Conservation (phyloP, 2,888 invertebrate species). For the Chironomus riparius region DNA sequence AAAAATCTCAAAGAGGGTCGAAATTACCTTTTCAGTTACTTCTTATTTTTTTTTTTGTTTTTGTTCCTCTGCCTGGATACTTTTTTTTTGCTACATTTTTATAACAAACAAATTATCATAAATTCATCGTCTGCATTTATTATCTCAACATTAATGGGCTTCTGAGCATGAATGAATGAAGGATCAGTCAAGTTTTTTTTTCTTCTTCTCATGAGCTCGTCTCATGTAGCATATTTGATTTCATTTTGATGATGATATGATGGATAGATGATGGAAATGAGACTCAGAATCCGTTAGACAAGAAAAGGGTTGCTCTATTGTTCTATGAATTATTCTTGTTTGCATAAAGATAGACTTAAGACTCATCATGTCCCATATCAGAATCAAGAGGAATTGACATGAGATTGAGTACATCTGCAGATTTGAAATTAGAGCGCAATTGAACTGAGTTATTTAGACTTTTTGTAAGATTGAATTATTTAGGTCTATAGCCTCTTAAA, state of each 20-base stretch:
- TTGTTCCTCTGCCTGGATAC: no score
- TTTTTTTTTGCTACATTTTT: constrained; percentile 15
- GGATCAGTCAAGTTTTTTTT: neutral
- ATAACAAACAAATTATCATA: constrained; percentile 27
- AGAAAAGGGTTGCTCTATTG: neutral
- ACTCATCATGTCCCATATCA: constrained; percentile 12
- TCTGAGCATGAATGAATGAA: neutral
- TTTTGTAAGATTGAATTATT: no score
- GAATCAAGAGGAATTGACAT: no score
- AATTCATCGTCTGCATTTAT: constrained; percentile 7
- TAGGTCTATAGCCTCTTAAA: no score
- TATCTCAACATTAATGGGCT: constrained; percentile 17
- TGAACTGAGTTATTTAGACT: no score
- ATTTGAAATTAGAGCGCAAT: no score
- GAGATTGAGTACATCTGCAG: no score
- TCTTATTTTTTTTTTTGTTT: neutral
- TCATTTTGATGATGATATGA: constrained; percentile 24
- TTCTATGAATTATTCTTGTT: neutral
- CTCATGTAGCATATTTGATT: constrained; percentile 15
- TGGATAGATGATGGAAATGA: constrained; percentile 9
- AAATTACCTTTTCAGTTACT: constrained; percentile 16
- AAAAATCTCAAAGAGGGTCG: neutral
- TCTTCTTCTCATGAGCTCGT: no score
- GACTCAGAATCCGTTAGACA: constrained; percentile 12
- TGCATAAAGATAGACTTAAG: constrained; percentile 9